These are phyloP conservation scores for Triplophysa bombifrons DNA, from an alignment of 2,797 vertebrate genomes.

Conservation along the genomic window DNA sequence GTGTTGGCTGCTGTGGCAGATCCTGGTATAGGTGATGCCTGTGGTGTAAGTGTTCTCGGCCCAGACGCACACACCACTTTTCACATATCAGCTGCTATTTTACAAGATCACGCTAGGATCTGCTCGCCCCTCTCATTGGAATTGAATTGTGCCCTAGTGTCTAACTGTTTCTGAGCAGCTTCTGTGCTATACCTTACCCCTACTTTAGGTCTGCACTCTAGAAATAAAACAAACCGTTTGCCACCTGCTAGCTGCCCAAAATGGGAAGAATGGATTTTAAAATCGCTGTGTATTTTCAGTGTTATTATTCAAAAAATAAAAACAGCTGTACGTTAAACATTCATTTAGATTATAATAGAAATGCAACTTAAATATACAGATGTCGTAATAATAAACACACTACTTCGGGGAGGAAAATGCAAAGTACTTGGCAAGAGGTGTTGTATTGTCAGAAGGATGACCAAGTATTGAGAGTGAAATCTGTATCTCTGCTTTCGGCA, in stretches of 20 bases:
- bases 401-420: neutral
- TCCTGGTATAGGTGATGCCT: neutral
- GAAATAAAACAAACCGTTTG: neutral
- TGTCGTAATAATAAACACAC: neutral
- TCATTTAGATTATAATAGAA: neutral
- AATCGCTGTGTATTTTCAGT: too few species aligned
- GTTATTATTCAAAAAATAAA: neutral
- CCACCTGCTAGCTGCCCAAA: neutral
- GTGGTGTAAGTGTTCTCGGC: neutral
- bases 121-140: neutral
- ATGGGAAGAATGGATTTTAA: too few species aligned
- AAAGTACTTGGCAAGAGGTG: conserved; percentile 63
- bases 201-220: neutral
- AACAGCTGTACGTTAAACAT: neutral
- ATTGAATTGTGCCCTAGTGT: neutral
- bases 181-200: neutral
- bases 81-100: neutral
- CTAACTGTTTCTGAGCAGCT: neutral
- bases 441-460: conserved; percentile 67
- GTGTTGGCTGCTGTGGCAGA: neutral
- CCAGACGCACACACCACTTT: neutral
- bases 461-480: conserved; percentile 73
- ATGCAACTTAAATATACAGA: neutral
- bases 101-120: neutral
- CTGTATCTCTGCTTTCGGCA: conserved; percentile 68